A percentile compares a stretch with the other conserved stretches of the same genome.
phyloP scores from a whole-genome alignment of 2,888 invertebrate species.

The Belgica antarctica region DNA sequence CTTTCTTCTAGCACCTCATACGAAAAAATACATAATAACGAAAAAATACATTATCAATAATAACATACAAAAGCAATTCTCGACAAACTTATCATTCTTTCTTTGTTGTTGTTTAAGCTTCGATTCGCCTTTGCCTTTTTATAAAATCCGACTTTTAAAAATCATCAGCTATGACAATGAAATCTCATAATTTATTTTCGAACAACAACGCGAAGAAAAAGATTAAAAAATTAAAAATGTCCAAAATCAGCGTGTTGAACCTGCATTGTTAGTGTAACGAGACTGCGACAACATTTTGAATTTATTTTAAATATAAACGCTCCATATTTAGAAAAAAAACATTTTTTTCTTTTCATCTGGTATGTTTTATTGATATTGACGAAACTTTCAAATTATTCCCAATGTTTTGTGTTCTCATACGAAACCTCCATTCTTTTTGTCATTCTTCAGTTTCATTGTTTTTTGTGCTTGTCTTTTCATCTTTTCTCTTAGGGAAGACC shows the following conservation, averaged over 20 bases:
- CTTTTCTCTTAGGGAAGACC: too few species aligned
- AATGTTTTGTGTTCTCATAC: too few species aligned
- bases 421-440: not conserved
- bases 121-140: slow-evolving; percentile 15
- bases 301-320: too few species aligned
- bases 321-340: too few species aligned
- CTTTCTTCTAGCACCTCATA: not conserved
- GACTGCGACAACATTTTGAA: too few species aligned
- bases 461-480: slow-evolving; percentile 18
- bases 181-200: slow-evolving; percentile 32
- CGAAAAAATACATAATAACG: not conserved
- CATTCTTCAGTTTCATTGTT: not conserved
- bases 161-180: not conserved
- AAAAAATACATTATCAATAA: slow-evolving; percentile 13
- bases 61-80: not conserved
- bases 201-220: slow-evolving; percentile 13
- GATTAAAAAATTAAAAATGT: slow-evolving; percentile 38
- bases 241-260: too few species aligned
- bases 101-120: not conserved
- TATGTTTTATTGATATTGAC: too few species aligned
- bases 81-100: not conserved
- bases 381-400: too few species aligned
- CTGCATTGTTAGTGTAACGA: too few species aligned
- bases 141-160: slow-evolving; percentile 33
- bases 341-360: too few species aligned